phyloP scores from a whole-genome alignment of 2,797 vertebrate genomes.

The Centroberyx gerrardi region DNA sequence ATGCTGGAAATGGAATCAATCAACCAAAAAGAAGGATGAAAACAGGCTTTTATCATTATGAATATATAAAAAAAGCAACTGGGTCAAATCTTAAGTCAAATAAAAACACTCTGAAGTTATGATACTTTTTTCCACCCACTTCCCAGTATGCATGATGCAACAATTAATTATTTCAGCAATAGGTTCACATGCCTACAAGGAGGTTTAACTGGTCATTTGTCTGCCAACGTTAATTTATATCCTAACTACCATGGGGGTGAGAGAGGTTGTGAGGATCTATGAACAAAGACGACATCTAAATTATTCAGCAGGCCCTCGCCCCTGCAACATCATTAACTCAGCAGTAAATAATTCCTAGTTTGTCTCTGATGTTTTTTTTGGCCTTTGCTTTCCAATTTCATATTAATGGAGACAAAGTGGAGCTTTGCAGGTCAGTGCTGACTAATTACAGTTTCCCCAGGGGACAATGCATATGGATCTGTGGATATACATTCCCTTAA shows the following conservation, averaged over 20 bases:
- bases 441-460: background rate
- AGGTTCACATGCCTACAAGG: slow-evolving; percentile 16
- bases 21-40: background rate
- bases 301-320: slow-evolving; percentile 49
- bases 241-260: slow-evolving; percentile 7
- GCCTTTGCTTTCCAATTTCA: slow-evolving; percentile 33
- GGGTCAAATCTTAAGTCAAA: no score
- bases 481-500: background rate
- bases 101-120: background rate
- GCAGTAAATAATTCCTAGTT: slow-evolving; percentile 34
- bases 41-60: background rate
- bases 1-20: background rate
- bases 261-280: slow-evolving; percentile 19
- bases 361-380: slow-evolving; percentile 31
- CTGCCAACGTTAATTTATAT: slow-evolving; percentile 23
- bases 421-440: background rate
- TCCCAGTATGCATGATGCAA: slow-evolving; percentile 37
- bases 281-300: slow-evolving; percentile 46
- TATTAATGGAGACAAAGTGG: background rate
- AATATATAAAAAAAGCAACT: no score
- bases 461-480: background rate
- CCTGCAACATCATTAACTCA: slow-evolving; percentile 42
- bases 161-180: slow-evolving; percentile 2
- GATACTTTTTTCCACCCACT: background rate
- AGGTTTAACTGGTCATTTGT: slow-evolving; percentile 19